Evolutionary conservation across 2,888 invertebrate genomes (phyloP), one percentile per base, ranked within the genome.

Genomic region (Tetramorium bicarinatum): DNA sequence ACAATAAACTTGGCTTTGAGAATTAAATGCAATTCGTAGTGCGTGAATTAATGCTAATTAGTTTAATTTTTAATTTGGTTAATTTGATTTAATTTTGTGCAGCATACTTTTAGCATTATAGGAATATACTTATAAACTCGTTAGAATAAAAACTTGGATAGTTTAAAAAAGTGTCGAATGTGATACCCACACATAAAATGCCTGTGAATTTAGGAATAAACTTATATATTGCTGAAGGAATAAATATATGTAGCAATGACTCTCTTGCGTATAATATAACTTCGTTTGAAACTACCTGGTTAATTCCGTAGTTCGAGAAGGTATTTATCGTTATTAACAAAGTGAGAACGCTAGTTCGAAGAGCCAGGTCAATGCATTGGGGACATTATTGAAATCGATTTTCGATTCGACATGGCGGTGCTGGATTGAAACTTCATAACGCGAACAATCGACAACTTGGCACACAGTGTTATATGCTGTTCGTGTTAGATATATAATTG

Each of bases 191-290:
- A 18, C 13, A 21, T 21, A 21, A 47, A 66, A 6, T 66, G 29
- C 38, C 15, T 25, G 15, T 6, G 6, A 64, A 21, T 41, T 66
- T 18, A 66, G 25, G 6, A 66, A 76, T 47, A 66, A 34, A 34
- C 29, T 34, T 41, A 25, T 66, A 25, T 83, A 84, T 79, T 72
- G 64, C 11, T 61, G 54, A 52, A 81, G 84, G 85, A 89, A 87
- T 88, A 87, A 89, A 89, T 89, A 87, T 77, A 87, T 89, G 84
- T 77, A 15, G 59, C 66, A 82, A 89, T 81, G 72, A 82, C 75
- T 83, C 85, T 87, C 89, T 84, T 25, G 61, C 29, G 81, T 76
- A 44, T 54, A 76, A 81, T 47, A 13, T 62, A 67, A 49, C 54
- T 52, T 67, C 7, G 29, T 59, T 54, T 29, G 56, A 69, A 56